Percentiles rank a stretch among this genome's conserved stretches.
Conservation (phyloP, 2,797 vertebrate species). For the Leucoraja ocellata region DNA sequence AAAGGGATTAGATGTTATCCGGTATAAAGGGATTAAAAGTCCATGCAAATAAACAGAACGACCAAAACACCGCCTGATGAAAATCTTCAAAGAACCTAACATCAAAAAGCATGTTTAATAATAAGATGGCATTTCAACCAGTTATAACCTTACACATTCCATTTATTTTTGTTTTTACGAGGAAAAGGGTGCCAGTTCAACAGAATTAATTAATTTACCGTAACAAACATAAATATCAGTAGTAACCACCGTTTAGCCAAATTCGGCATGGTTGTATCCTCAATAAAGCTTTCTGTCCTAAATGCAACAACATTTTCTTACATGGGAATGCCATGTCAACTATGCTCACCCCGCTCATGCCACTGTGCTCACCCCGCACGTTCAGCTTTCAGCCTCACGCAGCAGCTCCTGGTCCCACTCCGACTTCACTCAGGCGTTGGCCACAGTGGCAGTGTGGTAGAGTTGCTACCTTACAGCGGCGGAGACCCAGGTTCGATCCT, state of each 20-base stretch:
- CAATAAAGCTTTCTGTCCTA: background rate
- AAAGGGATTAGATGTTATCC: background rate
- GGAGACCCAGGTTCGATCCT: no score
- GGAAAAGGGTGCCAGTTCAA: no score
- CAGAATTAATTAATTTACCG: background rate
- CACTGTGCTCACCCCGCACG: no score
- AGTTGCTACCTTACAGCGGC: no score
- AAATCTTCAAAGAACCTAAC: background rate
- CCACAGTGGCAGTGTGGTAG: no score
- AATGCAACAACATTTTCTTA: background rate
- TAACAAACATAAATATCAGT: background rate
- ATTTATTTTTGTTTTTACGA: background rate
- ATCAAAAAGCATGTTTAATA: background rate
- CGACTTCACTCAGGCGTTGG: no score
- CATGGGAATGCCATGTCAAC: background rate
- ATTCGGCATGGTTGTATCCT: background rate
- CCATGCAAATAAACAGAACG: background rate
- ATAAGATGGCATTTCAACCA: background rate
- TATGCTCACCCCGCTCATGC: no score
- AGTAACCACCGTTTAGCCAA: background rate
- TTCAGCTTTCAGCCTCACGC: no score
- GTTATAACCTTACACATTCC: background rate
- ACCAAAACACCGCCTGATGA: background rate
- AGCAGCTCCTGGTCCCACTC: no score
- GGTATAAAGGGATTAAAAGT: constrained; percentile 15